These are phyloP conservation scores for Clavelina lepadiformis DNA, from an alignment of 23 tunicate species.

Conservation along the genomic window DNA sequence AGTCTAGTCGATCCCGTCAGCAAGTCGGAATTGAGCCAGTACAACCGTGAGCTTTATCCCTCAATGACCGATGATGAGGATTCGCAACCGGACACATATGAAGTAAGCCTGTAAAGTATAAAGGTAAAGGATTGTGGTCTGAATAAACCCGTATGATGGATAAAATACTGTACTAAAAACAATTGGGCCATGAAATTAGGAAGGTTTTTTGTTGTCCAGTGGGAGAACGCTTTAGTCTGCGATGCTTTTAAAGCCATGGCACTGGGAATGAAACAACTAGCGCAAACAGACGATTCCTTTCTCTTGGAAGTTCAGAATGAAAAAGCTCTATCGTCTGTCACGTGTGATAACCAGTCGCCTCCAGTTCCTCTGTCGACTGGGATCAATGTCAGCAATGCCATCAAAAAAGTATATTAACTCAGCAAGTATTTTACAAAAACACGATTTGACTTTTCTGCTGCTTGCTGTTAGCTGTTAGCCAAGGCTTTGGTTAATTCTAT, in stretches of 20 bases:
- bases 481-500: background rate
- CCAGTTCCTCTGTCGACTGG: conserved; percentile 11
- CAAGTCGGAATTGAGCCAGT: no score
- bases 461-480: background rate
- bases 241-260: conserved; percentile 46
- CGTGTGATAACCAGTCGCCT: conserved; percentile 21
- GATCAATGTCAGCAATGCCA: conserved; percentile 11
- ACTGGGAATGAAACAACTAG: conserved; percentile 10
- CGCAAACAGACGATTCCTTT: conserved; percentile 1
- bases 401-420: conserved; percentile 35
- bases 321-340: background rate
- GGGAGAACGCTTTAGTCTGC: conserved; percentile 33
- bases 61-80: no score
- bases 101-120: no score
- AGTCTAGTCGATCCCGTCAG: conserved; percentile 7
- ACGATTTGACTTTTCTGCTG: background rate
- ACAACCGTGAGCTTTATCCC: background rate
- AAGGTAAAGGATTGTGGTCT: background rate
- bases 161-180: background rate
- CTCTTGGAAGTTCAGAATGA: background rate
- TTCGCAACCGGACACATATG: no score
- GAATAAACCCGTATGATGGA: background rate
- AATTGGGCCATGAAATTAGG: background rate
- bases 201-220: background rate
- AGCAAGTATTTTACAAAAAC: background rate